Evolutionary conservation across 2,113 vertebrate species (phyloP), one percentile per base, ranked within the genome.

Genomic region (Mormoops blainvillei): DNA sequence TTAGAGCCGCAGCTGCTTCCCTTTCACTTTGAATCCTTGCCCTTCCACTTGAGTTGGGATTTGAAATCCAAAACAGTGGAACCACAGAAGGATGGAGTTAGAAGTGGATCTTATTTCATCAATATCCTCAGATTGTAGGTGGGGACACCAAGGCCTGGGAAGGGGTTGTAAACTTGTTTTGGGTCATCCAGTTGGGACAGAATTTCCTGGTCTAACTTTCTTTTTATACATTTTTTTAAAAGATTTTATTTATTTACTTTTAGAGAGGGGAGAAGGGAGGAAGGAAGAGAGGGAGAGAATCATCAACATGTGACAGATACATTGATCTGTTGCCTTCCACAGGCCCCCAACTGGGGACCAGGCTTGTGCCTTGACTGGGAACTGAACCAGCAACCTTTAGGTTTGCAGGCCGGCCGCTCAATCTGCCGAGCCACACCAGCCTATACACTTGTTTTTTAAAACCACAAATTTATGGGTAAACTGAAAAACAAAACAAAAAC

Each of bases 61-160:
- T 84, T 87, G 91, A 94, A 89, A 96, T 88, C 52, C 50, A 33
- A 52, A 95, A 81, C 24, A 67, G 54, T 63, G 58, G 89, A 22
- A 54, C 10, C 22, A 20, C 18, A 6, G 33, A 83, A 77, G 43
- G 82, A 22, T 56, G 45, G 70, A 24, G 28, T 78, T 74, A 43
- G 89, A 86, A 85, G 52, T 20, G 20, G 68, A 58, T 83, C 8
- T 22, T n/a, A 73, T 20, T 77, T 87, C 54, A 45, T 70, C 15
- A 65, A 11, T n/a, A 22, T n/a, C 74, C 12, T 77, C 45, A 56
- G 43, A 36, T 61, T 87, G 18, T 31, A 41, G 26, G 0, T 41
- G 68, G 54, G 31, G 48, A 28, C 61, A 8, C 24, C 1, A 15
- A 36, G 54, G n/a, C 50, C 24, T 50, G 67, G 87, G 56, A 71